A percentile compares a stretch with the other conserved stretches of the same genome.
These are phyloP conservation scores for Salvator merianae DNA, from an alignment of 2,113 vertebrate genomes.

Conservation along the genomic window DNA sequence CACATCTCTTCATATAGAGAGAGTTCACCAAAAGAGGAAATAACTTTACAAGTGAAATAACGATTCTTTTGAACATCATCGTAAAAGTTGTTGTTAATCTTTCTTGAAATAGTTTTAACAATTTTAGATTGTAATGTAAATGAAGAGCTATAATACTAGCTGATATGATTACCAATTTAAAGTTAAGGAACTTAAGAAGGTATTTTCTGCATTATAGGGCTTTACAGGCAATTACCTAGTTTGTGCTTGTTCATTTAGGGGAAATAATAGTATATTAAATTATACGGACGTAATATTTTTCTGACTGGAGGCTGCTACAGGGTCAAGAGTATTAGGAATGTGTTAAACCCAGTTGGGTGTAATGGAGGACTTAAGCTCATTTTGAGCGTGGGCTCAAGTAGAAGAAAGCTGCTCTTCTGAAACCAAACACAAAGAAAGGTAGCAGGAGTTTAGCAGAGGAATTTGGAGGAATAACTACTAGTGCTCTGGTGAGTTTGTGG, in stretches of 20 bases:
- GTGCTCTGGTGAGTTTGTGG: no score
- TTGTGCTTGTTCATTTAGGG: no score
- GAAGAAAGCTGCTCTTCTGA: no score
- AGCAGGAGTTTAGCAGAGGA: no score
- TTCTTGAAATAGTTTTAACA: neutral
- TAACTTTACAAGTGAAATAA: fast-evolving
- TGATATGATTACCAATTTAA: constrained; percentile 25
- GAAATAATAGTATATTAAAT: neutral
- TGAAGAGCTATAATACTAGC: neutral
- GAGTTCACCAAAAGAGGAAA: neutral
- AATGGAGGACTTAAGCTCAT: neutral
- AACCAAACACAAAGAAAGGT: no score
- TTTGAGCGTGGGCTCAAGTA: no score
- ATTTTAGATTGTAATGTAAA: neutral
- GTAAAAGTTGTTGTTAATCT: fast-evolving
- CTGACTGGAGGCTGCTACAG: neutral
- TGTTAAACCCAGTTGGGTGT: neutral
- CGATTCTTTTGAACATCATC: fast-evolving
- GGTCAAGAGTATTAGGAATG: neutral
- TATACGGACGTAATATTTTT: neutral
- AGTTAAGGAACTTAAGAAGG: constrained; percentile 4
- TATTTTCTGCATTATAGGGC: neutral
- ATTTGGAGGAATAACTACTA: no score
- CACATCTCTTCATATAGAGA: neutral
- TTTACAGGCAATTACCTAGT: neutral